Percentiles rank a stretch among this genome's conserved stretches.
Evolutionary conservation across 2,888 invertebrate genomes (phyloP).

Genomic region (Elmis aenea): DNA sequence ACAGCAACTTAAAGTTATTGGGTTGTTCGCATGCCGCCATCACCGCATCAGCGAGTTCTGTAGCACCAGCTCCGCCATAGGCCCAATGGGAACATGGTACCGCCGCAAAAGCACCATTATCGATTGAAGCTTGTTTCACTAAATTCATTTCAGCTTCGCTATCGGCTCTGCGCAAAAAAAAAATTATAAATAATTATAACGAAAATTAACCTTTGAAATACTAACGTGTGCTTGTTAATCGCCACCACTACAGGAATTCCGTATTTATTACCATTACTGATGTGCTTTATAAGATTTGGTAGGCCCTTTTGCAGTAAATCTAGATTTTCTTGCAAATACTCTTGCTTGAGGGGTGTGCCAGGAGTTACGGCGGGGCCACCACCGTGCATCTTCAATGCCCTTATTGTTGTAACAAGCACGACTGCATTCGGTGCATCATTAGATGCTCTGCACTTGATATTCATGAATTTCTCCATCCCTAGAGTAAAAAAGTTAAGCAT

Average conservation of each 20-base stretch:
- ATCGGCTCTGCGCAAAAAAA: constrained; percentile 61
- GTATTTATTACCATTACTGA: constrained; percentile 83
- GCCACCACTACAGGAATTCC: constrained; percentile 93
- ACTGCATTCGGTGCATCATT: constrained; percentile 81
- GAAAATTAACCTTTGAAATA: constrained; percentile 15
- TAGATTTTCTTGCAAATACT: constrained; percentile 83
- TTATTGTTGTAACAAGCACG: constrained; percentile 86
- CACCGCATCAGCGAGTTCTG: constrained; percentile 81
- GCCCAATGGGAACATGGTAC: constrained; percentile 88
- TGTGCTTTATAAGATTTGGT: constrained; percentile 88
- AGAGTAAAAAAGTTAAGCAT: too few species aligned
- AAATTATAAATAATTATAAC: background rate
- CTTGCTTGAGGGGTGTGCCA: constrained; percentile 77
- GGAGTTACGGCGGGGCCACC: constrained; percentile 88
- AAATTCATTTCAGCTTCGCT: constrained; percentile 76
- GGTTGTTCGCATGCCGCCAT: constrained; percentile 66
- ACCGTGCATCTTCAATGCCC: constrained; percentile 98
- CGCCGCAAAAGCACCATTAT: constrained; percentile 82
- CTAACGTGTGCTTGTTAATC: constrained; percentile 80
- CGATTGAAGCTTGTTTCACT: constrained; percentile 64
- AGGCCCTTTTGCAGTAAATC: constrained; percentile 80
- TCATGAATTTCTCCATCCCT: constrained; percentile 96
- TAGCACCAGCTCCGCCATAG: constrained; percentile 83
- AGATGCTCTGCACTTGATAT: constrained; percentile 92
- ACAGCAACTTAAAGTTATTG: constrained; percentile 63